Percentiles rank a stretch among this genome's conserved stretches.
These are phyloP conservation scores for Tachysurus fulvidraco DNA, from an alignment of 2,113 vertebrate species.

Conservation along the genomic window DNA sequence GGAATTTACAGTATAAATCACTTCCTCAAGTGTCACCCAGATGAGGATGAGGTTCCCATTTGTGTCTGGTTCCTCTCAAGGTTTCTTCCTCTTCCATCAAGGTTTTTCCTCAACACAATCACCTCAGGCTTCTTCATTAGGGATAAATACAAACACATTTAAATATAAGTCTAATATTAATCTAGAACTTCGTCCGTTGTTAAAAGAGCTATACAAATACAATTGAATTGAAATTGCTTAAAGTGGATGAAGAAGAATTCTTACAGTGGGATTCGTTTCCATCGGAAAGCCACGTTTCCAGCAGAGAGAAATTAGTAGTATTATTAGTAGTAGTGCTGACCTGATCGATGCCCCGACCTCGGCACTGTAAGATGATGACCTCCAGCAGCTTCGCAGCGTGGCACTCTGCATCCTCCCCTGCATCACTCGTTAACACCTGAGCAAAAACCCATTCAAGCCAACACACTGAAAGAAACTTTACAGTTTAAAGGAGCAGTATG, in stretches of 20 bases:
- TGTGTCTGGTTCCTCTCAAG: no score
- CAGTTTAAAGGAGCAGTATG: background rate
- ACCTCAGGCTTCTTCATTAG: no score
- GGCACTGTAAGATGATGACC: constrained; percentile 94
- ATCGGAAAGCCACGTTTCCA: background rate
- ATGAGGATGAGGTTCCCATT: no score
- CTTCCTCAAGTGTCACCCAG: no score
- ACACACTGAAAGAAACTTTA: background rate
- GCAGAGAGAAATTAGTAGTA: background rate
- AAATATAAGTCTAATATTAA: no score
- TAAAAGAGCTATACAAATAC: no score
- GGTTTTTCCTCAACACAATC: no score
- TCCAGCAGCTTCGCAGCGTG: constrained; percentile 95
- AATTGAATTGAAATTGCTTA: background rate
- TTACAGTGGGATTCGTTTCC: background rate
- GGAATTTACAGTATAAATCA: background rate
- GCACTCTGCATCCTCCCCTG: constrained; percentile 92
- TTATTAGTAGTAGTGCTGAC: constrained; percentile 63
- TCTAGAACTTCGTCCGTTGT: no score
- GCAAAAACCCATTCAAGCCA: background rate
- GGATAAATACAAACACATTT: no score
- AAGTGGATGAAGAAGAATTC: background rate
- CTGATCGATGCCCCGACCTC: constrained; percentile 93
- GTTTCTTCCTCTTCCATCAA: no score
- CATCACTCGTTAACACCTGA: constrained; percentile 88